Evolutionary conservation across 2,797 vertebrate genomes (phyloP).

Genomic region (Sphenodon punctatus): DNA sequence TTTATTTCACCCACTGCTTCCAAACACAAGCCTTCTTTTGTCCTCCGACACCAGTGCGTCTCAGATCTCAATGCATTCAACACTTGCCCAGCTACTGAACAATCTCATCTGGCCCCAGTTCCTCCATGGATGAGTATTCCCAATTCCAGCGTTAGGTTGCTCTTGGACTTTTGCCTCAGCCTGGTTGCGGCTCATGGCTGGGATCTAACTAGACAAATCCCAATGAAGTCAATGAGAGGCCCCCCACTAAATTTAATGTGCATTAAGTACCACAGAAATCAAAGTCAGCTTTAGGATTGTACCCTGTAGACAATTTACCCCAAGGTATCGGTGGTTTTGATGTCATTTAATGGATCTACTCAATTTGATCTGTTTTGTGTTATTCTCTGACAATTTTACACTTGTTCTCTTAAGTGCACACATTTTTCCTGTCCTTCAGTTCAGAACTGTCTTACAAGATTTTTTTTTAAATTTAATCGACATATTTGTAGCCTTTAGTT

Average conservation of each 20-base stretch:
- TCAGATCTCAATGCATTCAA: too few species aligned
- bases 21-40: too few species aligned
- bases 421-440: background rate
- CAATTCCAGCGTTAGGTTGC: too few species aligned
- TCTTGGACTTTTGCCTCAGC: too few species aligned
- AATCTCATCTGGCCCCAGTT: too few species aligned
- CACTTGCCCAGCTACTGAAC: too few species aligned
- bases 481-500: background rate
- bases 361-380: background rate
- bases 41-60: too few species aligned
- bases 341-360: too few species aligned
- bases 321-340: fast-evolving
- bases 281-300: background rate
- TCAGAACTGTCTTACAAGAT: background rate
- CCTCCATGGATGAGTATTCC: too few species aligned
- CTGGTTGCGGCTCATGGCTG: too few species aligned
- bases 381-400: background rate
- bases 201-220: background rate
- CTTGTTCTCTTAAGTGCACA: background rate
- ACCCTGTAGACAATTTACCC: background rate
- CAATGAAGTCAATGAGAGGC: background rate
- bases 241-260: fast-evolving
- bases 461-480: background rate
- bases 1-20: too few species aligned
- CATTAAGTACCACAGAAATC: fast-evolving